Percentiles rank a stretch among this genome's conserved stretches.
Conservation (phyloP, 2,888 invertebrate genomes). For the Apomyelois bistriatella region DNA sequence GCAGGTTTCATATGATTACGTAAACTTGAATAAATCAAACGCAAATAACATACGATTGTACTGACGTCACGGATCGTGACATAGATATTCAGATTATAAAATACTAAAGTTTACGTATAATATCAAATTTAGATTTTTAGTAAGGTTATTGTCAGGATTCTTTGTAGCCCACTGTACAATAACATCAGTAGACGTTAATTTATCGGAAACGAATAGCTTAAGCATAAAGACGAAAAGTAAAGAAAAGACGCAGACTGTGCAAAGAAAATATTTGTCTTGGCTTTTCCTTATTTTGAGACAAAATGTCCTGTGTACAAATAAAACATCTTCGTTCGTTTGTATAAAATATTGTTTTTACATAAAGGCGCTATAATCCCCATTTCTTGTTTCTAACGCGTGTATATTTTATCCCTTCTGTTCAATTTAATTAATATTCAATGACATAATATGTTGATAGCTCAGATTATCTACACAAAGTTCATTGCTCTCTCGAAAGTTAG, state of each 20-base stretch:
- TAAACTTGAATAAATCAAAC: no score
- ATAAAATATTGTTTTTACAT: background rate
- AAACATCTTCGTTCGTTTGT: background rate
- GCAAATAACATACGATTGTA: background rate
- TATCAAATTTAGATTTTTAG: no score
- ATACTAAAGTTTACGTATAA: no score
- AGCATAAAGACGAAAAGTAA: background rate
- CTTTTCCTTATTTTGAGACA: background rate
- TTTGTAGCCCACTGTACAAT: no score
- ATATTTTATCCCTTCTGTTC: background rate
- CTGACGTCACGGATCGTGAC: background rate
- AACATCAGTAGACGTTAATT: no score
- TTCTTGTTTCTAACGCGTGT: background rate
- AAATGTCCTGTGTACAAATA: background rate
- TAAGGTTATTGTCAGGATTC: no score
- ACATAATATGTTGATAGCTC: background rate
- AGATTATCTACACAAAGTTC: conserved; percentile 5
- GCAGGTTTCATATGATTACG: no score
- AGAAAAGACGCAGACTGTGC: background rate
- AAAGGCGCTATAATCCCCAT: background rate
- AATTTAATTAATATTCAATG: background rate
- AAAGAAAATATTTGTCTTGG: background rate
- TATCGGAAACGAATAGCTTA: background rate
- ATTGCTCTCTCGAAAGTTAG: conserved; percentile 1
- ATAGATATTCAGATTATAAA: background rate